Base-by-base conservation (phyloP, 2,797 vertebrate genomes). In the Botia almorhae region DNA sequence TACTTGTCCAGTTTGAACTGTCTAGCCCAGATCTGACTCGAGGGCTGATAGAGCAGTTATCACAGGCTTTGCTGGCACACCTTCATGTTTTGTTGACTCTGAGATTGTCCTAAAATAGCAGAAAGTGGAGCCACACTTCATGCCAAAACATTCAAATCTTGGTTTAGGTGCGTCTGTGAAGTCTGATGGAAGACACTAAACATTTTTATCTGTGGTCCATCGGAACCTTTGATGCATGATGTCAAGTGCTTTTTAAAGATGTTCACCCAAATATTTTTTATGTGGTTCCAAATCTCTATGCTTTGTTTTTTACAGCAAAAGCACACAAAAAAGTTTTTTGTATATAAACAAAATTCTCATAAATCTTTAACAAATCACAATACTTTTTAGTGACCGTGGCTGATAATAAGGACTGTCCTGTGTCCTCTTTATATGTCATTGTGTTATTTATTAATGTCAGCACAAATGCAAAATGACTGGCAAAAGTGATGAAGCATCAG, bases 41-140 rank as follows among this genome's bases (percentile, higher is more conserved):
- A 76, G 29, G 50, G 55, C 64, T 26, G 51, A 78, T 73, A 74
- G 60, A 51, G 46, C 70, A 55, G 69, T 79, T 83, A 69, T 79
- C 72, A 69, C 60, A 55, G 56, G 71, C 56, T 69, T 7, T 14
- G 29, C 39, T 39, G 65, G 55, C 76, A 78, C 29, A 19, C 53
- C 12, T 19, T 68, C 26, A 61, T 51, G 46, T 69, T 78, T 82
- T 53, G 69, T 36, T 79, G 76, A 67, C 78, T 33, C 39, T 67
- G 16, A 53, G 60, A 67, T 55, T 26, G 46, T 50, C 46, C 46
- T 16, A 23, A 72, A 64, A 71, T 64, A 58, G 60, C 46, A 50
- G 48, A 78, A 36, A 68, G 64, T 12, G 21, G n/a, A 65, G 29
- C 7, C 2, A 8, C 17, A 21, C 14, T 61, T 73, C 56, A 29